Conservation (phyloP, 2,113 vertebrate species). For the Poecilia latipinna region DNA sequence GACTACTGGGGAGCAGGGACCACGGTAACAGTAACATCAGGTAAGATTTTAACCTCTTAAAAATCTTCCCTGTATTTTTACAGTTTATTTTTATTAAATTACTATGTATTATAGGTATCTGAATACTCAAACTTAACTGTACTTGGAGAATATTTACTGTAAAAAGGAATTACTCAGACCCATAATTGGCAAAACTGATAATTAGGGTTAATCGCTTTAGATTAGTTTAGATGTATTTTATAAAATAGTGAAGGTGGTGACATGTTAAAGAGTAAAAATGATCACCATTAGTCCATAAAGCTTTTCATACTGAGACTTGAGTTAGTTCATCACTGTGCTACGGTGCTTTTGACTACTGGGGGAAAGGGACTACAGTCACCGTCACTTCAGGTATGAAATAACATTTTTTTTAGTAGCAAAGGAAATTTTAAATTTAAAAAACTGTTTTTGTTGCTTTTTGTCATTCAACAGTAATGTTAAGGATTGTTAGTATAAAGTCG, state of each 20-base stretch:
- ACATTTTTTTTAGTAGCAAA: background rate
- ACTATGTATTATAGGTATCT: background rate
- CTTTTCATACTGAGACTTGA: background rate
- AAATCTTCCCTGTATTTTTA: background rate
- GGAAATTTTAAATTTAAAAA: background rate
- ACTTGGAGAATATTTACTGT: background rate
- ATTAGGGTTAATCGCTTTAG: background rate
- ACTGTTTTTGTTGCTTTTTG: background rate
- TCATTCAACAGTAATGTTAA: background rate
- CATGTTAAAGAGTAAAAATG: background rate
- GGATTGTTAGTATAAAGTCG: background rate
- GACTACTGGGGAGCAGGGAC: slow-evolving; percentile 59
- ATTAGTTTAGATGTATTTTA: background rate
- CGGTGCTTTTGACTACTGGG: slow-evolving; percentile 50
- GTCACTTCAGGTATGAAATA: slow-evolving; percentile 25
- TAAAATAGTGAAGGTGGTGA: background rate
- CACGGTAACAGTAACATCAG: slow-evolving; percentile 47
- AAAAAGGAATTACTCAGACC: background rate
- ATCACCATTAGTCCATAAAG: background rate
- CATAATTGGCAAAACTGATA: background rate
- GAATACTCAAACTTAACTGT: background rate
- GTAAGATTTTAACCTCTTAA: slow-evolving; percentile 31
- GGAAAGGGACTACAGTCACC: slow-evolving; percentile 48
- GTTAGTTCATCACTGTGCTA: slow-evolving; percentile 44
- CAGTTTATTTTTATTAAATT: background rate